A percentile compares a stretch with the other conserved stretches of the same genome.
Conservation (phyloP, 1,140 invertebrate genomes). For the Drosophila grimshawi region DNA sequence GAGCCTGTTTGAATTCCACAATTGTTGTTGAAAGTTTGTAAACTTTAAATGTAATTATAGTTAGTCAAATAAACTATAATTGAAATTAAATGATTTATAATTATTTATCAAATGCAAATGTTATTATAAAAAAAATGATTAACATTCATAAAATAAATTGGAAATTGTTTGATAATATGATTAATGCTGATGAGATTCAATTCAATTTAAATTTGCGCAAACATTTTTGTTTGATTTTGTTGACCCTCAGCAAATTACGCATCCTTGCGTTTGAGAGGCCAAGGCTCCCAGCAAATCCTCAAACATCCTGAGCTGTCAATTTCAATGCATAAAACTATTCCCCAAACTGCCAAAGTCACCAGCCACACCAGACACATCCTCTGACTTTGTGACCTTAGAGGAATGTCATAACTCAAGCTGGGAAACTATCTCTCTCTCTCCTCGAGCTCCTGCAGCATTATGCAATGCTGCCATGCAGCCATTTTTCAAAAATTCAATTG, state of each 20-base stretch:
- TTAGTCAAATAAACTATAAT: no score
- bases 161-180: background rate
- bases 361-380: conserved; percentile 56
- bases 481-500: conserved; percentile 75
- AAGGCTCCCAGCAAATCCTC: conserved; percentile 35
- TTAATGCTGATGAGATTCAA: background rate
- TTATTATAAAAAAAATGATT: background rate
- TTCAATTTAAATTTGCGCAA: background rate
- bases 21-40: no score
- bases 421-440: conserved; percentile 15
- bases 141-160: background rate
- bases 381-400: conserved; percentile 62
- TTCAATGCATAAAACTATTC: conserved; percentile 56
- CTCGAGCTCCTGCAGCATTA: conserved; percentile 38
- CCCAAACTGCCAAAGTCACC: conserved; percentile 32
- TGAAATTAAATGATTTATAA: background rate
- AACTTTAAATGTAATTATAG: no score
- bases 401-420: conserved; percentile 69
- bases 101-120: background rate
- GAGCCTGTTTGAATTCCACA: no score
- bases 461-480: conserved; percentile 53
- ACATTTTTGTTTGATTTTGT: conserved; percentile 24
- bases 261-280: conserved; percentile 58
- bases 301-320: conserved; percentile 64
- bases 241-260: conserved; percentile 62